phyloP scores from a whole-genome alignment of 2,113 vertebrate species.

The Eptesicus fuscus region DNA sequence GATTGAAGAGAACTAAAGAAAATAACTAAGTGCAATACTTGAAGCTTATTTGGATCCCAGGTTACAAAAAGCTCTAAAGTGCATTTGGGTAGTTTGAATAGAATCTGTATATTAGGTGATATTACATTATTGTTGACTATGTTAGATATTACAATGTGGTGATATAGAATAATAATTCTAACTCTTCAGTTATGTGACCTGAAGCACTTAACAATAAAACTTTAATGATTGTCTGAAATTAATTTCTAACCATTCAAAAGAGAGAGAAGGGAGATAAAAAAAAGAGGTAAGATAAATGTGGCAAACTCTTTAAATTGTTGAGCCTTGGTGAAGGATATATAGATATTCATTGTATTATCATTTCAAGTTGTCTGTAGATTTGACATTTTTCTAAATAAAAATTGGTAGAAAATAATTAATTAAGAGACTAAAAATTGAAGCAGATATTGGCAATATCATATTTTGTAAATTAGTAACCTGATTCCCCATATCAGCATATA shows the following conservation, averaged over 20 bases:
- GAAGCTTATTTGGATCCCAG: not conserved
- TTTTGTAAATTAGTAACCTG: not conserved
- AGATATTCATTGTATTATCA: not conserved
- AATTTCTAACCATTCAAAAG: not conserved
- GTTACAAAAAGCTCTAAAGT: not conserved
- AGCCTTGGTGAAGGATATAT: not conserved
- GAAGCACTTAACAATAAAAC: not conserved
- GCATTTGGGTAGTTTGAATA: not conserved
- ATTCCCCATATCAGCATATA: not conserved
- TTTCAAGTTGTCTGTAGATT: not conserved
- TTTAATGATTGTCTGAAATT: not conserved
- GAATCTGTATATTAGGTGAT: not conserved
- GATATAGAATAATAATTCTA: not conserved
- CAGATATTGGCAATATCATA: not conserved
- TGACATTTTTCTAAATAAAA: conserved; percentile 30
- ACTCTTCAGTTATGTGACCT: not conserved
- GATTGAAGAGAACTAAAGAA: not conserved
- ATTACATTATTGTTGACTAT: not conserved
- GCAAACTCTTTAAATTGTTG: not conserved
- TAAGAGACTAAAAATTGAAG: conserved; percentile 20
- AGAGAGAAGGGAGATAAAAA: not conserved
- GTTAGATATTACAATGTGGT: not conserved
- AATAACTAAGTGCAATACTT: not conserved
- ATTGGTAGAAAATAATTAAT: not conserved
- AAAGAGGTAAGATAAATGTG: conserved; percentile 7